These are phyloP conservation scores for Lysiphlebus fabarum DNA, from an alignment of 1,140 invertebrate genomes.

Conservation along the genomic window DNA sequence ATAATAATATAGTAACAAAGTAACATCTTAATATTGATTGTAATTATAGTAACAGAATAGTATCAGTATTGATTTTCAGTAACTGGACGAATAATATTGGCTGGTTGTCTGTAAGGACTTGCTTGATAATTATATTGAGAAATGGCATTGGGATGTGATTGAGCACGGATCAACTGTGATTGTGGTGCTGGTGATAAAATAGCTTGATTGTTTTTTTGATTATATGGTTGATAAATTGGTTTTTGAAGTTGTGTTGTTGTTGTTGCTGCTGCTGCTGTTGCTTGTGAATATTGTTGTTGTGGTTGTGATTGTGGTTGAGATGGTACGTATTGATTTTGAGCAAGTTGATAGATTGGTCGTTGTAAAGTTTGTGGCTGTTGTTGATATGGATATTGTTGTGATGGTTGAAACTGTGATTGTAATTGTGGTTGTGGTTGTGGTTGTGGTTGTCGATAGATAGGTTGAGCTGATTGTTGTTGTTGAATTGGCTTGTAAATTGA, in stretches of 20 bases:
- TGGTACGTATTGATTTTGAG: background rate
- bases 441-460: constrained; percentile 4
- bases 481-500: constrained; percentile 8
- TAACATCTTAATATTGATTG: no score
- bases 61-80: constrained; percentile 44
- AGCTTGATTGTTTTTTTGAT: constrained; percentile 6
- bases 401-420: constrained; percentile 30
- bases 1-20: no score
- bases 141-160: constrained; percentile 19
- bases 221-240: constrained; percentile 1
- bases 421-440: constrained; percentile 11
- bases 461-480: constrained; percentile 10
- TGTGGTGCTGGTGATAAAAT: background rate
- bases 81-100: constrained; percentile 38
- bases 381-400: constrained; percentile 2
- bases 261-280: constrained; percentile 13
- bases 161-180: constrained; percentile 17
- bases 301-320: constrained; percentile 22
- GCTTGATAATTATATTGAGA: constrained; percentile 3
- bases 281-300: constrained; percentile 18
- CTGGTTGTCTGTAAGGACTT: constrained; percentile 15
- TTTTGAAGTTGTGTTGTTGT: constrained; percentile 18
- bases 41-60: no score
- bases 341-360: constrained; percentile 1
- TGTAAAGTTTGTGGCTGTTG: constrained; percentile 1